phyloP scores from a whole-genome alignment of 2,797 vertebrate genomes.

The Pipistrellus pipistrellus region DNA sequence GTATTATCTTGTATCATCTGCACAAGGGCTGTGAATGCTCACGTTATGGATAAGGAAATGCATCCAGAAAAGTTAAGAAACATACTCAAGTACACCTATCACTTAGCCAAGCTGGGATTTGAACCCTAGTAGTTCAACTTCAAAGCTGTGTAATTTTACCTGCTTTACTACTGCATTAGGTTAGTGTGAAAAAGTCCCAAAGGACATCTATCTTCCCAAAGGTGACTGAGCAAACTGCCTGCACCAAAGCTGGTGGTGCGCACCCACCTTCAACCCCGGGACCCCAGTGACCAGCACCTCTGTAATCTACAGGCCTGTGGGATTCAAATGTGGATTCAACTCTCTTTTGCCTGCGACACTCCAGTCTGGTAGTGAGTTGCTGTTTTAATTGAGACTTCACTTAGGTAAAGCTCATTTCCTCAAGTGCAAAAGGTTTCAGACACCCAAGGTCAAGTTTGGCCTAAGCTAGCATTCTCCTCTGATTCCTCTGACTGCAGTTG shows the following conservation, averaged over 20 bases:
- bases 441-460: neutral
- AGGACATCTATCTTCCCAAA: neutral
- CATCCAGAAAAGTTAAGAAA: neutral
- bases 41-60: neutral
- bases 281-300: neutral
- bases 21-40: neutral
- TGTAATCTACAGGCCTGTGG: slow-evolving; percentile 52
- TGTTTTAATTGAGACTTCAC: slow-evolving; percentile 74
- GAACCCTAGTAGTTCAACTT: neutral
- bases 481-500: neutral
- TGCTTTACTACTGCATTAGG: neutral
- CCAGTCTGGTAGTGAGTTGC: slow-evolving; percentile 60
- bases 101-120: neutral
- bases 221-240: neutral
- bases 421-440: neutral
- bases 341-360: slow-evolving; percentile 36
- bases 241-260: neutral
- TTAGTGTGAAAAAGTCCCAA: neutral
- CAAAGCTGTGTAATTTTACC: neutral
- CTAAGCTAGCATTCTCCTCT: neutral
- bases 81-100: neutral
- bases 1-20: neutral
- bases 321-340: slow-evolving; percentile 60
- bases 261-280: neutral
- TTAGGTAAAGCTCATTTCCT: slow-evolving; percentile 48